Evolutionary conservation across 1,140 invertebrate species (phyloP).

Genomic region (Lasaia peninsularis): DNA sequence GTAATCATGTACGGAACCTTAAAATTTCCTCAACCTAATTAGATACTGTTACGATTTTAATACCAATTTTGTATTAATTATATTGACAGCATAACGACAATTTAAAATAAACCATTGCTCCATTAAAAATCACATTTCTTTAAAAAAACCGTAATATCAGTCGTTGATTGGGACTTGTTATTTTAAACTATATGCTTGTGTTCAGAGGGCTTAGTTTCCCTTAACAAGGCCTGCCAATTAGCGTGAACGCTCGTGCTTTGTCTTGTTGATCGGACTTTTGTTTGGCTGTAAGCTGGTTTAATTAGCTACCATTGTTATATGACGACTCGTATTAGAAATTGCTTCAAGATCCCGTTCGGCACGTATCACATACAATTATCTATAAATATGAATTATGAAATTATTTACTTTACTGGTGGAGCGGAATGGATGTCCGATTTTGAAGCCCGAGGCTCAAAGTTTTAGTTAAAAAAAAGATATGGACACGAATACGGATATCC

Average conservation of each 20-base stretch:
- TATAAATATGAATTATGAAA: background rate
- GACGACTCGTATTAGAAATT: constrained; percentile 1
- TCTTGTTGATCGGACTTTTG: constrained; percentile 20
- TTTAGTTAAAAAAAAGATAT: too few relatives aligned
- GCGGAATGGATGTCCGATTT: too few relatives aligned
- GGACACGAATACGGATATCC: too few relatives aligned
- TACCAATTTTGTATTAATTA: background rate
- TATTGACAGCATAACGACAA: background rate
- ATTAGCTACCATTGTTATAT: constrained; percentile 12
- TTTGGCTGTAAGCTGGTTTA: constrained; percentile 14
- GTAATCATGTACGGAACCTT: too few relatives aligned
- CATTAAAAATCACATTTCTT: constrained; percentile 2
- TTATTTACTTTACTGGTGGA: too few relatives aligned
- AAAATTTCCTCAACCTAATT: too few relatives aligned
- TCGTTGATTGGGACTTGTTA: background rate
- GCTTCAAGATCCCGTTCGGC: background rate
- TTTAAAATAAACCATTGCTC: background rate
- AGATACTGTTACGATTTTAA: too few relatives aligned
- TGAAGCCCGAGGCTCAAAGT: too few relatives aligned
- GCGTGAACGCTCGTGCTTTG: constrained; percentile 15
- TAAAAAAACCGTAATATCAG: background rate
- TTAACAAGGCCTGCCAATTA: constrained; percentile 9
- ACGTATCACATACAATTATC: background rate
- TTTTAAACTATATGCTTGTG: background rate
- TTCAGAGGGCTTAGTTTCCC: background rate